Conservation (phyloP, 2,888 invertebrate species). For the Lottia gigantea region DNA sequence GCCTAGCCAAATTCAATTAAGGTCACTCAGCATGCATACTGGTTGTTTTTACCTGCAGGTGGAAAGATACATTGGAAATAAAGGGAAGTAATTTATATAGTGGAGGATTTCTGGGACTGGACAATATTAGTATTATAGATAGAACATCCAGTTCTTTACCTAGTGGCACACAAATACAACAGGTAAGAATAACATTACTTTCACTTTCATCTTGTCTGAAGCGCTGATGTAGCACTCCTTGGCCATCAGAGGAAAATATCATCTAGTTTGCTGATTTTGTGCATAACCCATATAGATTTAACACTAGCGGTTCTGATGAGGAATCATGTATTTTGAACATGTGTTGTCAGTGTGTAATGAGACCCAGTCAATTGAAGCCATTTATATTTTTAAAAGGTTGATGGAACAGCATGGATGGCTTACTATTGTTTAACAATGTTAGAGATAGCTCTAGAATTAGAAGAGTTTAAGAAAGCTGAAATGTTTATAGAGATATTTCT, state of each 20-base stretch:
- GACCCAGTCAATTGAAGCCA: too few relatives aligned
- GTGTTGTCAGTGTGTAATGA: too few relatives aligned
- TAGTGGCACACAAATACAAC: not conserved
- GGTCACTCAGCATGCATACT: too few relatives aligned
- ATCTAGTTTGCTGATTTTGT: too few relatives aligned
- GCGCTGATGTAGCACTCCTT: too few relatives aligned
- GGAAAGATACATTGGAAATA: conserved; percentile 14
- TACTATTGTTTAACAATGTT: conserved; percentile 60
- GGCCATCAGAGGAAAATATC: too few relatives aligned
- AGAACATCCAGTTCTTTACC: conserved; percentile 42
- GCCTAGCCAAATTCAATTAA: too few relatives aligned
- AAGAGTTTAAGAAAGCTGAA: conserved; percentile 55
- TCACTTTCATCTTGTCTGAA: too few relatives aligned
- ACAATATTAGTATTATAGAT: conserved; percentile 65
- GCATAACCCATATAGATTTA: too few relatives aligned
- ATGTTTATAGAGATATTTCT: conserved; percentile 60
- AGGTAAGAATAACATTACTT: too few relatives aligned
- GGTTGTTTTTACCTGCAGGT: conserved; percentile 16
- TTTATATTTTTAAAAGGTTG: conserved; percentile 46
- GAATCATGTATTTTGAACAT: too few relatives aligned
- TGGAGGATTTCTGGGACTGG: conserved; percentile 49
- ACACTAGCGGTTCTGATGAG: too few relatives aligned
- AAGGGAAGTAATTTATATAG: conserved; percentile 26
- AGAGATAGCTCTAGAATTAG: conserved; percentile 57
- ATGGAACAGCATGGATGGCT: conserved; percentile 67